Conservation (phyloP, 2,113 vertebrate genomes). For the Melozone crissalis region DNA sequence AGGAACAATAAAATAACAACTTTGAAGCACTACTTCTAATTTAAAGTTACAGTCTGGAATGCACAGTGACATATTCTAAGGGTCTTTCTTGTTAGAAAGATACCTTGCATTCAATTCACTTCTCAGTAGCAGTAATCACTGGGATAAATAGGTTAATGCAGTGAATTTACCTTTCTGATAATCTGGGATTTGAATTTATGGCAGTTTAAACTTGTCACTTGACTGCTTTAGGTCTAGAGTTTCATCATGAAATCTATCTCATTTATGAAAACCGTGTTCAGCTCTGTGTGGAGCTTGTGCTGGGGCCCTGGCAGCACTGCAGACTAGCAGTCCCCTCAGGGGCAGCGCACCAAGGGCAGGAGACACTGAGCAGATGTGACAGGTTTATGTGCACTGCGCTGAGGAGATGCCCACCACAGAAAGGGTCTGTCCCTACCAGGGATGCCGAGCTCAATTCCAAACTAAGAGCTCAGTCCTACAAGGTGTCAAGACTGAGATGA, state of each 20-base stretch:
- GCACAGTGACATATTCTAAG: not conserved
- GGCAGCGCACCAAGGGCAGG: not conserved
- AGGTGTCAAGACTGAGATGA: not conserved
- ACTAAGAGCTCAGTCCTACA: not conserved
- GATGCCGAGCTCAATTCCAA: not conserved
- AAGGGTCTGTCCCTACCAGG: fast-evolving
- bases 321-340: not conserved
- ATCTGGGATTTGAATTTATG: not conserved
- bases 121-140: not conserved
- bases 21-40: not conserved
- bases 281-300: not conserved
- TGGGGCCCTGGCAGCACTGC: not conserved
- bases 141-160: not conserved
- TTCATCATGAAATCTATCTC: not conserved
- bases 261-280: not conserved
- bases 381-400: not conserved
- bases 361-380: not conserved
- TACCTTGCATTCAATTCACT: not conserved
- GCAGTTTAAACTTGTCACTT: not conserved
- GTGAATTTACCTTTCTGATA: not conserved
- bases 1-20: not conserved
- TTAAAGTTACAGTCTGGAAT: not conserved
- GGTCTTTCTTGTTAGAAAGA: not conserved
- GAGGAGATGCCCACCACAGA: not conserved
- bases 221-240: not conserved